phyloP scores from a whole-genome alignment of 2,113 vertebrate genomes.

The Heterochromis multidens region DNA sequence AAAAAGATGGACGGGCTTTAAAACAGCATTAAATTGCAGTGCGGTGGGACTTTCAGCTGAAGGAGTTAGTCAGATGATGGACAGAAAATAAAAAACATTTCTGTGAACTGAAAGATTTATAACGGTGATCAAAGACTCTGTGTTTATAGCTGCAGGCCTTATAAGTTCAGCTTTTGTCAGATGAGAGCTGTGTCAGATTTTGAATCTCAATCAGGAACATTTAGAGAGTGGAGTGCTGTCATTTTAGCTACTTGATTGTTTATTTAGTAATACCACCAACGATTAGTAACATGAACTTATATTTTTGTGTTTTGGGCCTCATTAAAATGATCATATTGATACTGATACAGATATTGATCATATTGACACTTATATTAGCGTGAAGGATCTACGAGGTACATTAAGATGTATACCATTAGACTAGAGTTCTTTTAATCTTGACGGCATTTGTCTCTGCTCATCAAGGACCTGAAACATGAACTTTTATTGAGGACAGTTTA shows the following conservation, averaged over 20 bases:
- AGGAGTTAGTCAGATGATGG: not conserved
- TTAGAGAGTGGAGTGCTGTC: not conserved
- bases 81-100: not conserved
- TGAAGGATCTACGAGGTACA: no score
- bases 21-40: not conserved
- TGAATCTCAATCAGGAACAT: not conserved
- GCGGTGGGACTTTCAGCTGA: not conserved
- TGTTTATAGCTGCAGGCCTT: not conserved
- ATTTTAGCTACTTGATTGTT: not conserved
- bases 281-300: accelerated
- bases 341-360: no score
- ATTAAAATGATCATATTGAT: not conserved
- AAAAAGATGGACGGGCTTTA: not conserved
- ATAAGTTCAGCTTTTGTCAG: not conserved
- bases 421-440: not conserved
- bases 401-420: not conserved
- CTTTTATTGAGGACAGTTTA: no score
- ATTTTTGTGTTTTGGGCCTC: not conserved
- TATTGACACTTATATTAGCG: no score
- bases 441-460: no score
- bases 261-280: not conserved
- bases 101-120: not conserved
- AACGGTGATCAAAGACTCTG: not conserved
- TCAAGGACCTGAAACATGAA: no score
- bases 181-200: not conserved